phyloP scores from a whole-genome alignment of 2,797 vertebrate genomes.

The Bovichtus diacanthus region DNA sequence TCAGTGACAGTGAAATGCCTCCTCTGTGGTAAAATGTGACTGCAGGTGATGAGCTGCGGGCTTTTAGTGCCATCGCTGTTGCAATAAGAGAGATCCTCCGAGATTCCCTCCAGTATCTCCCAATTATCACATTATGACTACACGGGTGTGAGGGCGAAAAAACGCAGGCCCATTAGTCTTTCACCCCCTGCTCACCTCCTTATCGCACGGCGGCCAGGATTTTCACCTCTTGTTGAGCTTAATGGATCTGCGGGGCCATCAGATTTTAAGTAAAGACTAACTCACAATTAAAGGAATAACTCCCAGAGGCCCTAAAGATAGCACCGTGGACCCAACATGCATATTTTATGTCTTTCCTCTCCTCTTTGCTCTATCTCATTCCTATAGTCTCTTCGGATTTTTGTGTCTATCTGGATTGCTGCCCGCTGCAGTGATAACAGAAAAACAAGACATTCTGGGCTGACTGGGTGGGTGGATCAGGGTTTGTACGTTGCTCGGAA shows the following conservation, averaged over 20 bases:
- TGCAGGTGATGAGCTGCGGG: constrained; percentile 58
- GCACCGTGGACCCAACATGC: constrained; percentile 60
- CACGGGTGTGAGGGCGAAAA: constrained; percentile 84
- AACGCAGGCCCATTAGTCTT: constrained; percentile 89
- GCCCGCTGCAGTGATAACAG: constrained; percentile 28
- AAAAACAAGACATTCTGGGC: constrained; percentile 8
- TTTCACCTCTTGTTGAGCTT: constrained; percentile 76
- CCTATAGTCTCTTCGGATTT: constrained; percentile 36
- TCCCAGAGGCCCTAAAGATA: constrained; percentile 70
- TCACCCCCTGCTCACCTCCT: constrained; percentile 85
- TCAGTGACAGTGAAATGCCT: constrained; percentile 57
- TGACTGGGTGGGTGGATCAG: constrained; percentile 33
- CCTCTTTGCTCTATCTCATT: constrained; percentile 38
- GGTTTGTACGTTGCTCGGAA: constrained; percentile 6
- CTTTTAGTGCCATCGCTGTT: constrained; percentile 72
- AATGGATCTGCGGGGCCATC: constrained; percentile 79
- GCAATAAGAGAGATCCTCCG: constrained; percentile 84
- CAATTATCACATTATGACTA: constrained; percentile 90
- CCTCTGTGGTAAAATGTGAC: constrained; percentile 61
- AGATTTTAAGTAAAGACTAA: constrained; percentile 79
- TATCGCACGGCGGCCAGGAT: constrained; percentile 76
- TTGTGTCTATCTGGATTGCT: constrained; percentile 33
- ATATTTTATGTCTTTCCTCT: constrained; percentile 65
- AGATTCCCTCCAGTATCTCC: constrained; percentile 86
- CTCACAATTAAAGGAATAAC: constrained; percentile 80